phyloP scores from a whole-genome alignment of 35 echinoderm and acorn worm genomes.

The Apostichopus parvimensis region DNA sequence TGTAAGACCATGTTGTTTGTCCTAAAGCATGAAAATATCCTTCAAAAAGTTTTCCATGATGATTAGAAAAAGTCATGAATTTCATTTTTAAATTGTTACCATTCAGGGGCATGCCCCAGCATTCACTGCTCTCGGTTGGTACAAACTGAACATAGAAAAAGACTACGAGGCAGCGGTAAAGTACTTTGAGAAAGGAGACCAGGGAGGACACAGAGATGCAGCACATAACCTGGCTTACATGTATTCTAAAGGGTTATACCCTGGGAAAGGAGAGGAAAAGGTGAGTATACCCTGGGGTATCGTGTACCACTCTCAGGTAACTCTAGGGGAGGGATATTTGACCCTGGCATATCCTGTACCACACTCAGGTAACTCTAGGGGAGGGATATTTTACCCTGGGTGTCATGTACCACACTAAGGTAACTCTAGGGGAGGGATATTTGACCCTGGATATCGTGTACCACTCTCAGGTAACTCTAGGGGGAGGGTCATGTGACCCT shows the following conservation, averaged over 20 bases:
- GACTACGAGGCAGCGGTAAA: slow-evolving; percentile 54
- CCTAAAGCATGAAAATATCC: too few species aligned
- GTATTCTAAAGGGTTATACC: slow-evolving; percentile 75
- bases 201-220: slow-evolving; percentile 75
- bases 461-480: too few species aligned
- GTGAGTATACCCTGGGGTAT: slow-evolving; percentile 39
- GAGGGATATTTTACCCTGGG: too few species aligned
- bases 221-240: slow-evolving; percentile 85
- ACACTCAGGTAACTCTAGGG: neutral
- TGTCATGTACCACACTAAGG: too few species aligned
- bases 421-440: too few species aligned
- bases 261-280: slow-evolving; percentile 62
- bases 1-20: too few species aligned
- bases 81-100: neutral
- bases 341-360: too few species aligned
- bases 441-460: too few species aligned
- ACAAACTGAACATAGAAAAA: slow-evolving; percentile 70
- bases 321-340: neutral
- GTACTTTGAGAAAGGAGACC: slow-evolving; percentile 69
- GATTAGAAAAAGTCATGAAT: neutral
- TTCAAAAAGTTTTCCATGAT: too few species aligned
- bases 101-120: slow-evolving; percentile 88
- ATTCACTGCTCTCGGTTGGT: slow-evolving; percentile 92
- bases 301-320: too few species aligned
- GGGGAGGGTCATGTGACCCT: too few species aligned